These are phyloP conservation scores for Zeus faber DNA, from an alignment of 2,113 vertebrate species.

Conservation along the genomic window DNA sequence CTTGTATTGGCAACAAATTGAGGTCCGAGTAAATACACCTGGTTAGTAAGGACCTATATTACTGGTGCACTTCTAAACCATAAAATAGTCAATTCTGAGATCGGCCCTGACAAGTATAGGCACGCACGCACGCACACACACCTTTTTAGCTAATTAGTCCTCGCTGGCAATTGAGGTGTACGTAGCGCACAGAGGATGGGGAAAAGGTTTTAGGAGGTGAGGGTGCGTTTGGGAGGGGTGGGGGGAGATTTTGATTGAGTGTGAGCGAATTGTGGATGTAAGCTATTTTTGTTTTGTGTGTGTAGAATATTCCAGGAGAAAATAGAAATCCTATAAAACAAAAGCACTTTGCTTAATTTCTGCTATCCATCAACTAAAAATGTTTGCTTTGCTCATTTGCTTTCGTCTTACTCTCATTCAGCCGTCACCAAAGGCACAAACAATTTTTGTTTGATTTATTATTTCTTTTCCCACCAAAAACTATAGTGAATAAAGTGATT, in stretches of 20 bases:
- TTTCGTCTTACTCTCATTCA: conserved; percentile 33
- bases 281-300: conserved; percentile 33
- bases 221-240: conserved; percentile 14
- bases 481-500: too few relatives aligned
- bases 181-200: conserved; percentile 36
- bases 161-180: conserved; percentile 71
- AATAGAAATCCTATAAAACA: conserved; percentile 46
- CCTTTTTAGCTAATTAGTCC: conserved; percentile 84
- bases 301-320: conserved; percentile 36
- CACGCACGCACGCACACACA: conserved; percentile 75
- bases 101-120: conserved; percentile 57
- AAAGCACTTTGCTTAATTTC: conserved; percentile 46
- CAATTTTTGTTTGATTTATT: too few relatives aligned
- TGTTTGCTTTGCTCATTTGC: conserved; percentile 21
- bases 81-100: too few relatives aligned
- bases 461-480: too few relatives aligned
- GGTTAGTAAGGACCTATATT: too few relatives aligned
- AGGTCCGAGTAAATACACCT: too few relatives aligned
- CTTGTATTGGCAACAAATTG: too few relatives aligned
- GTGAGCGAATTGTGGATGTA: conserved; percentile 30
- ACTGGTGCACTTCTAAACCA: too few relatives aligned
- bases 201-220: conserved; percentile 38
- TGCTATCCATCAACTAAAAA: conserved; percentile 29
- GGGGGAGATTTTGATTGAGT: conserved; percentile 27
- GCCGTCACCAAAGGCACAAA: too few relatives aligned